Conservation (phyloP, 2,113 vertebrate genomes). For the Psettodes erumei region DNA sequence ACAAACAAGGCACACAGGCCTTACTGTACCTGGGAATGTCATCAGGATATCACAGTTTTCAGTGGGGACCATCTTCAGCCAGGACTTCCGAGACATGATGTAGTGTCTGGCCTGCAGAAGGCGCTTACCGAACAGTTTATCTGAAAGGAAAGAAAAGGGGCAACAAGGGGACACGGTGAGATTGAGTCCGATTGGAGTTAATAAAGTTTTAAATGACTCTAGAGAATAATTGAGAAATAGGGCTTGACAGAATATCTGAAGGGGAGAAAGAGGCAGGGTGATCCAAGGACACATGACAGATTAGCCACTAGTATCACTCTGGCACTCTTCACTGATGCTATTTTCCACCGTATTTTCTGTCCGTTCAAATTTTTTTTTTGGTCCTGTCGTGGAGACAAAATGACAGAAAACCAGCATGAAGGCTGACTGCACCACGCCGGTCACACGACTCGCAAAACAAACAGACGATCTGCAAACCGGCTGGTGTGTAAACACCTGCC, state of each 20-base stretch:
- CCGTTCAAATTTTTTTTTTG: conserved; percentile 3
- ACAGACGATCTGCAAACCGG: conserved; percentile 2
- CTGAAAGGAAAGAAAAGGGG: conserved; percentile 71
- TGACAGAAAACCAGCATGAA: conserved; percentile 14
- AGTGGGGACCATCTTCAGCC: conserved; percentile 97
- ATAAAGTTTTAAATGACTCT: conserved; percentile 16
- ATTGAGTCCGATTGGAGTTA: conserved; percentile 4
- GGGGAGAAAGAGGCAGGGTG: conserved; percentile 4
- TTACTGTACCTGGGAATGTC: conserved; percentile 90
- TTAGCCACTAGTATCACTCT: conserved; percentile 30
- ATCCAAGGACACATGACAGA: conserved; percentile 43
- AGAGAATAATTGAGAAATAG: conserved; percentile 9
- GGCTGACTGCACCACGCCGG: conserved; percentile 4
- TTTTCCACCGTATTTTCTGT: background rate
- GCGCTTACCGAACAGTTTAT: conserved; percentile 95
- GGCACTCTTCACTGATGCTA: background rate
- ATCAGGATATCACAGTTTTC: conserved; percentile 98
- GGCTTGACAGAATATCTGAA: background rate
- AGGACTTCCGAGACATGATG: conserved; percentile 96
- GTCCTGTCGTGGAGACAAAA: conserved; percentile 8
- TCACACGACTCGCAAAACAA: conserved; percentile 40
- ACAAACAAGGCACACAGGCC: background rate
- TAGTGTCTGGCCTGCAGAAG: conserved; percentile 93
- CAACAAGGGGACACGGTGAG: conserved; percentile 2
- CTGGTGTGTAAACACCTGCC: conserved; percentile 20